Evolutionary conservation across 2,113 vertebrate genomes (phyloP).

Genomic region (Columba janthina): DNA sequence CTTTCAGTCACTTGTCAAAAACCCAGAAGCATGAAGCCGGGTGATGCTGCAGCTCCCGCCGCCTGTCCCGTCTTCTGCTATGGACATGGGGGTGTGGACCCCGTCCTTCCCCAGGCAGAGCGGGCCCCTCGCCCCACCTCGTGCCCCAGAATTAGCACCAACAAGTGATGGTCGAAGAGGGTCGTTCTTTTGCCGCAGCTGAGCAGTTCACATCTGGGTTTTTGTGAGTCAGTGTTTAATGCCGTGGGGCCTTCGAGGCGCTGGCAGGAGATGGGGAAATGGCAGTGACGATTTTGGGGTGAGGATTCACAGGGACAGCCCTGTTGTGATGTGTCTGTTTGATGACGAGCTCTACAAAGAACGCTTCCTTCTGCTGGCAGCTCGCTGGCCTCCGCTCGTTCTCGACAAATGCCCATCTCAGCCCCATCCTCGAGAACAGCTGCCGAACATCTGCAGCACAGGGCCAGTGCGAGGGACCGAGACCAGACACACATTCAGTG

Average conservation of each 20-base stretch:
- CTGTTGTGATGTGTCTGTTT: background rate
- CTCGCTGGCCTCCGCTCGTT: background rate
- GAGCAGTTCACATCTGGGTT: background rate
- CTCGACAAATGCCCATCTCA: fast-evolving
- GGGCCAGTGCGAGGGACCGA: background rate
- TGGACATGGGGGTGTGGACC: background rate
- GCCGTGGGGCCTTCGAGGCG: fast-evolving
- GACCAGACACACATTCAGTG: background rate
- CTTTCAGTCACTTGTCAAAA: background rate
- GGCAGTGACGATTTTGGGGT: fast-evolving
- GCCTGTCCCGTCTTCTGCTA: background rate
- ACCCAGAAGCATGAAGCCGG: background rate
- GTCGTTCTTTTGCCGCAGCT: fast-evolving
- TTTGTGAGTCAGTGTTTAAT: background rate
- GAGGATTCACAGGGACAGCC: background rate
- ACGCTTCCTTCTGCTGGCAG: background rate
- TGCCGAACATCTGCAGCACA: fast-evolving
- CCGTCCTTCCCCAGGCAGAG: background rate
- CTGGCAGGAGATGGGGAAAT: background rate
- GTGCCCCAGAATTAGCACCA: background rate
- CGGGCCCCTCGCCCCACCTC: background rate
- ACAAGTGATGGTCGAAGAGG: fast-evolving
- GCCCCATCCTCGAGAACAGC: fast-evolving
- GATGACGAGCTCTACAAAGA: fast-evolving
- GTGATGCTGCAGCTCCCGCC: background rate